Evolutionary conservation across 1,140 invertebrate species (phyloP).

Genomic region (Oreohelix idahoensis): DNA sequence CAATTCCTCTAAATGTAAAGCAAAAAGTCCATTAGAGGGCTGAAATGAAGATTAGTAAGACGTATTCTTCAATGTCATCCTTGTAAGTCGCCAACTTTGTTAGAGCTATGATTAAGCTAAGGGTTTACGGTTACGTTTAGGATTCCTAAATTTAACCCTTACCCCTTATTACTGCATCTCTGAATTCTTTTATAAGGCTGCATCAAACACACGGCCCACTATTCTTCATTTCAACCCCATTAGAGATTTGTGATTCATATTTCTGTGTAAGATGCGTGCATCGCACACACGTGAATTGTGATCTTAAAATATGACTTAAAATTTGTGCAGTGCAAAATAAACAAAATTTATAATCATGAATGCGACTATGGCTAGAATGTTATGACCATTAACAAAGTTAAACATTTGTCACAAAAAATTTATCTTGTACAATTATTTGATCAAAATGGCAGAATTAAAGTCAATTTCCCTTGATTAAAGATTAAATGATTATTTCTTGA

Average conservation of each 20-base stretch:
- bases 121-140: too few relatives aligned
- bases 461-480: not conserved
- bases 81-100: too few relatives aligned
- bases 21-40: not conserved
- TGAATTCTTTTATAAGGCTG: too few relatives aligned
- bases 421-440: not conserved
- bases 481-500: not conserved
- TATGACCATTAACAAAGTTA: not conserved
- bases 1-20: not conserved
- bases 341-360: not conserved
- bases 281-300: not conserved
- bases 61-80: too few relatives aligned
- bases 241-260: not conserved
- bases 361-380: not conserved
- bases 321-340: constrained; percentile 1
- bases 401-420: not conserved
- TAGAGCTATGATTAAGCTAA: too few relatives aligned
- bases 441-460: not conserved
- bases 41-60: too few relatives aligned
- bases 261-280: not conserved
- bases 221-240: too few relatives aligned
- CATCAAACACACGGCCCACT: too few relatives aligned
- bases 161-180: too few relatives aligned
- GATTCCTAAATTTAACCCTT: too few relatives aligned
- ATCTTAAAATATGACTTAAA: not conserved